phyloP scores from a whole-genome alignment of 2,113 vertebrate genomes.

The Cyanoderma ruficeps region DNA sequence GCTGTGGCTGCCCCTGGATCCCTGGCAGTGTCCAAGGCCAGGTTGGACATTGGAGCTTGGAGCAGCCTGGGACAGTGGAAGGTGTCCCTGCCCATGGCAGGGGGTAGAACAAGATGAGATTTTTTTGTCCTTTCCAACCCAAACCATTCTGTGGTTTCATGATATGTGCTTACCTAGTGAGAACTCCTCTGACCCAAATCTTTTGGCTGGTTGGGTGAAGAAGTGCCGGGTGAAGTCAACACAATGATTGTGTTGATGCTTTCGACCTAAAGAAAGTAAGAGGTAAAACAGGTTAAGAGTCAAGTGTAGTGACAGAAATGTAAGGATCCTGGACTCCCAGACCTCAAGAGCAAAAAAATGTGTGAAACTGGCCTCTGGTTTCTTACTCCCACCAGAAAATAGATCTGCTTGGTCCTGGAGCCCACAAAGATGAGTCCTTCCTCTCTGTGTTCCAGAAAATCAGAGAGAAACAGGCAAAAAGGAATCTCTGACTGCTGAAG shows the following conservation, averaged over 20 bases:
- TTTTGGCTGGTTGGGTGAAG: background rate
- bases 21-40: background rate
- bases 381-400: background rate
- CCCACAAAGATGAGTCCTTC: rapidly evolving
- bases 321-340: rapidly evolving
- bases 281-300: background rate
- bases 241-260: background rate
- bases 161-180: background rate
- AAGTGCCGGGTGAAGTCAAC: background rate
- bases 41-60: rapidly evolving
- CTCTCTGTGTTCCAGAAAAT: background rate
- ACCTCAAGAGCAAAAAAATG: background rate
- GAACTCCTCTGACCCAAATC: background rate
- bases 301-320: background rate
- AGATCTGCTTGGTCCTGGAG: background rate
- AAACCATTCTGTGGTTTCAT: background rate
- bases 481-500: background rate
- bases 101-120: rapidly evolving
- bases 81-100: background rate
- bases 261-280: background rate
- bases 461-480: background rate
- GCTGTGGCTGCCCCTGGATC: background rate
- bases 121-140: background rate
- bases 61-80: background rate
- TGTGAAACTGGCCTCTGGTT: background rate